Percentiles rank a stretch among this genome's conserved stretches.
These are phyloP conservation scores for Horisme vitalbata DNA, from an alignment of 2,888 invertebrate species.

Conservation along the genomic window DNA sequence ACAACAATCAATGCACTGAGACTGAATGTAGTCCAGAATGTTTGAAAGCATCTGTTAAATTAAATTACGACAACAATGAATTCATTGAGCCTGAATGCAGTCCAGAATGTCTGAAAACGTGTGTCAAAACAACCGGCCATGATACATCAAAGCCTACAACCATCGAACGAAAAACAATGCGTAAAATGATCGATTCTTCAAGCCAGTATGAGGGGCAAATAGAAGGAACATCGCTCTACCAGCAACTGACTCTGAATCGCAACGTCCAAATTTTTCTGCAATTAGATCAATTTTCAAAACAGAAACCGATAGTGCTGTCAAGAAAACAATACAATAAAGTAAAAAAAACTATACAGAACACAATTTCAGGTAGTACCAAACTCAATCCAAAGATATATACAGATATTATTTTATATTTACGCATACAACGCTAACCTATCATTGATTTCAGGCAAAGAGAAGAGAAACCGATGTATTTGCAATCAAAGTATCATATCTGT, in stretches of 20 bases:
- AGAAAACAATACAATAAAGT: conserved; percentile 64
- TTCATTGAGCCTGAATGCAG: too few species aligned
- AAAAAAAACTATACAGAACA: conserved; percentile 54
- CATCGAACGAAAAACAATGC: neutral
- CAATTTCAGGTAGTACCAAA: conserved; percentile 16
- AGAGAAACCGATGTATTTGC: conserved; percentile 22
- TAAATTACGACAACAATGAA: too few species aligned
- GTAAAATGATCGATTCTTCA: neutral
- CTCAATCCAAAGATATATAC: too few species aligned
- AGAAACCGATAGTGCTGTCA: conserved; percentile 57
- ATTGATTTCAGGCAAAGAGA: conserved; percentile 24
- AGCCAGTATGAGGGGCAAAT: conserved; percentile 9
- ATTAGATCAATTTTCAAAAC: conserved; percentile 52
- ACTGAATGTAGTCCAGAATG: too few species aligned
- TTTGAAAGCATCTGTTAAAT: too few species aligned
- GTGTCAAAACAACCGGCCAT: too few species aligned
- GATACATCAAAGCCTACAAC: neutral
- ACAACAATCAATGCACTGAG: too few species aligned
- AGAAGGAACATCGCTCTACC: conserved; percentile 34
- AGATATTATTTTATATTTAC: too few species aligned
- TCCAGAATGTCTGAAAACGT: too few species aligned
- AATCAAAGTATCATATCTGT: conserved; percentile 45
- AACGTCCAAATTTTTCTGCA: conserved; percentile 58
- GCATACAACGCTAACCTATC: too few species aligned
- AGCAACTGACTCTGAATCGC: conserved; percentile 48